Base-by-base conservation (phyloP, 1,140 invertebrate species). In the Schlechtendalia chinensis region DNA sequence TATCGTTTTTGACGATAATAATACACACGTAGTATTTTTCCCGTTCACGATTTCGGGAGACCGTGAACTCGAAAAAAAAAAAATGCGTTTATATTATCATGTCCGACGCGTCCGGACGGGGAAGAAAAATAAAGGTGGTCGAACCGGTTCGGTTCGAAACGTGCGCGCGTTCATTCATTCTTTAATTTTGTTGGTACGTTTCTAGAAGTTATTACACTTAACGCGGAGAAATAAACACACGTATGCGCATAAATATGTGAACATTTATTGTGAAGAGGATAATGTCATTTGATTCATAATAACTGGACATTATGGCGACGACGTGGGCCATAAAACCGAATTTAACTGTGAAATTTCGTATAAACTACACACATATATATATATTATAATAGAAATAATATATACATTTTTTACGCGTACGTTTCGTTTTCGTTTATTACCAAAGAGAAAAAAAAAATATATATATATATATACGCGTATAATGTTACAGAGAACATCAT, bases 111-210 rank as follows among this genome's bases (percentile, higher is more conserved):
- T 29, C 54, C n/a, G 24, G n/a, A 72, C 69, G 47, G 19, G 14
- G 10, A 29, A 54, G 32, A 39, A 39, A 8, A 8, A 39, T 4
- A 50, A 53, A 72, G 56, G 39, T 50, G 56, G 75, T 79, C 58
- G 32, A 47, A 79, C 75, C 75, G 75, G 75, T 79, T 59, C 45
- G 3, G n/a, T 47, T 61, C 58, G 47, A 79, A 79, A 79, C 47
- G 58, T n/a, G 32, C 32, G 32, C 58, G 39, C 58, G 58, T 79
- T 79, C 75, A 79, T 79, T 79, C 75, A 79, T 79, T 63, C 22
- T 75, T 79, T 61, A 63, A 50, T 79, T 79, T 79, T 22, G 39
- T 79, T 24, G 58, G 58, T 72, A 72, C 24, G 53, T 72, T 71
- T 45, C 4, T 10, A 72, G 50, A 72, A 53, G 69, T 72, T 72